Conservation (phyloP, 2,113 vertebrate genomes). For the Callopanchax toddi region DNA sequence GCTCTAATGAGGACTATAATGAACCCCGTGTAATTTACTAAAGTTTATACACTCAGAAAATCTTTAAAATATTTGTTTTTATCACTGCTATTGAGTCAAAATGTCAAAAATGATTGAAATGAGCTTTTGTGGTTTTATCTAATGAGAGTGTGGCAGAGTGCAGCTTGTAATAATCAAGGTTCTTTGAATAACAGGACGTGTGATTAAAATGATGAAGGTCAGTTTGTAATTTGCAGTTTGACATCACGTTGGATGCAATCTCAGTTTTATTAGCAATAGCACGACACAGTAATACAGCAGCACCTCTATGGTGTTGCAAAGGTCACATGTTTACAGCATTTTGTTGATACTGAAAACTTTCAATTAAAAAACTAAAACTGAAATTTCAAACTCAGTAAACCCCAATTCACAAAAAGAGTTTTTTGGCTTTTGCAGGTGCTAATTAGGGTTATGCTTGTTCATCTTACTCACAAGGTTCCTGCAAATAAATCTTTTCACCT, state of each 20-base stretch:
- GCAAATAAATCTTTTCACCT: too few relatives aligned
- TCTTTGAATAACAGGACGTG: conserved; percentile 9
- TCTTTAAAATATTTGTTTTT: conserved; percentile 2
- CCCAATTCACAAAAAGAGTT: too few relatives aligned
- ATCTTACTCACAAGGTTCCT: too few relatives aligned
- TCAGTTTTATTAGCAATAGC: not conserved
- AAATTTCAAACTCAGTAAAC: too few relatives aligned
- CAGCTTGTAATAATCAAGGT: not conserved
- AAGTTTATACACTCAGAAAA: not conserved
- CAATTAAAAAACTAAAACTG: not conserved
- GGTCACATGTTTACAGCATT: not conserved
- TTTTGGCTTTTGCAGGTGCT: too few relatives aligned
- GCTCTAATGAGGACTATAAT: not conserved
- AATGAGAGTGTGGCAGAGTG: not conserved
- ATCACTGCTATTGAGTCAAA: conserved; percentile 12
- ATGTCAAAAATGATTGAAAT: conserved; percentile 17
- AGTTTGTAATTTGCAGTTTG: not conserved
- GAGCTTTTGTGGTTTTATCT: conserved; percentile 12
- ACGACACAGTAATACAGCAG: not conserved
- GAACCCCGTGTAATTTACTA: conserved; percentile 7
- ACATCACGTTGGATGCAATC: not conserved
- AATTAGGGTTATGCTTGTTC: too few relatives aligned
- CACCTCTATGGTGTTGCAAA: not conserved
- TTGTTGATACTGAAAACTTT: not conserved
- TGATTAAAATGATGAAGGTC: not conserved